These are phyloP conservation scores for Phthorimaea operculella DNA, from an alignment of 1,140 invertebrate genomes.

Conservation along the genomic window DNA sequence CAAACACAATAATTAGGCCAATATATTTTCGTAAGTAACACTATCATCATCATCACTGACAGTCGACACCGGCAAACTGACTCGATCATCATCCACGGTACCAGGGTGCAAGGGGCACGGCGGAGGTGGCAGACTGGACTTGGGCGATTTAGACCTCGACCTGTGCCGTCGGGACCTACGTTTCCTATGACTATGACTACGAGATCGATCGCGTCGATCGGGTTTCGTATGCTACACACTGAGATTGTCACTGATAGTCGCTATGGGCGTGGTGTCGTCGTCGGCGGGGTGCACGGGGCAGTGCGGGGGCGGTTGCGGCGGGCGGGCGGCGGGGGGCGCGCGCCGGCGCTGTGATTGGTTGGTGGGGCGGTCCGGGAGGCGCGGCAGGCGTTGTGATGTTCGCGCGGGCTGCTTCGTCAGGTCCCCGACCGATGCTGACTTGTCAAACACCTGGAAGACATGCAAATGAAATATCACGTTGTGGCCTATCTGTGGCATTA, in stretches of 20 bases:
- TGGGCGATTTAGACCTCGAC: too few relatives aligned
- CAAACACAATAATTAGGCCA: too few relatives aligned
- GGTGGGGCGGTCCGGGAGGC: constrained; percentile 24
- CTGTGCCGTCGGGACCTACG: too few relatives aligned
- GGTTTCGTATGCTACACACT: constrained; percentile 35
- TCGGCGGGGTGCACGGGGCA: constrained; percentile 47
- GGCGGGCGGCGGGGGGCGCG: constrained; percentile 20
- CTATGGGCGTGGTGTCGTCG: constrained; percentile 32
- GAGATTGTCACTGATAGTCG: constrained; percentile 58
- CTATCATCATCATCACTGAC: constrained; percentile 59
- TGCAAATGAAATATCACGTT: too few relatives aligned
- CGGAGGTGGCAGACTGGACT: constrained; percentile 14
- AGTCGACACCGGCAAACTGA: constrained; percentile 40
- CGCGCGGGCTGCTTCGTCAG: constrained; percentile 21
- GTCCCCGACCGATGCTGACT: constrained; percentile 36
- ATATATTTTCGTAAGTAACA: constrained; percentile 23
- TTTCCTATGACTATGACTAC: too few relatives aligned
- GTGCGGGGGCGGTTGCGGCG: constrained; percentile 30
- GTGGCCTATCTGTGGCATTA: too few relatives aligned
- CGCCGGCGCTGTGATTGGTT: constrained; percentile 25
- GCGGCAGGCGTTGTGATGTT: constrained; percentile 20
- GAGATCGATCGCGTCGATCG: too few relatives aligned
- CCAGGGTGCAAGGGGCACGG: constrained; percentile 54
- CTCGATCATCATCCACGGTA: constrained; percentile 11
- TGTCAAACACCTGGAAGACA: constrained; percentile 38